phyloP scores from a whole-genome alignment of 2,797 vertebrate genomes.

The Melanotaenia parkinsoni region DNA sequence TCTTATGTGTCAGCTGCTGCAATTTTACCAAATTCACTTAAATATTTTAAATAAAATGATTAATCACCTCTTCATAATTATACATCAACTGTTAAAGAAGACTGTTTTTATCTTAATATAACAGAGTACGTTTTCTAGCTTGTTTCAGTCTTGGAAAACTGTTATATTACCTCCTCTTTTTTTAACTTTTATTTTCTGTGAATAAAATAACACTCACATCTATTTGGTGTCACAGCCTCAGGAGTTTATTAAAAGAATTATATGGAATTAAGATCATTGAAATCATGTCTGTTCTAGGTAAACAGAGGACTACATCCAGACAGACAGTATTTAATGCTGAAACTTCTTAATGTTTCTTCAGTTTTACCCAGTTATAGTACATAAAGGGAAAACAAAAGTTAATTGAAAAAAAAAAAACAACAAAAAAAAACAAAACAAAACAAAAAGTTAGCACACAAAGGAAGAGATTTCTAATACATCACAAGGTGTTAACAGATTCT shows the following conservation, averaged over 20 bases:
- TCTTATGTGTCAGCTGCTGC: constrained; percentile 21
- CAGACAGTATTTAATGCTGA: constrained; percentile 53
- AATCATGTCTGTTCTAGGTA: constrained; percentile 26
- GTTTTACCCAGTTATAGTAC: constrained; percentile 37
- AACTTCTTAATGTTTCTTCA: constrained; percentile 25
- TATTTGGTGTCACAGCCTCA: constrained; percentile 39
- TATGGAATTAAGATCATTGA: constrained; percentile 31
- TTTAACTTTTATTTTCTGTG: neutral
- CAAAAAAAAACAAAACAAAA: constrained; percentile 9
- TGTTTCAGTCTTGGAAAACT: neutral
- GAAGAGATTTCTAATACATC: constrained; percentile 25
- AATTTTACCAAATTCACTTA: neutral
- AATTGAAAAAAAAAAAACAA: constrained; percentile 7
- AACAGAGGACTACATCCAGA: constrained; percentile 24
- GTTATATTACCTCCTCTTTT: neutral
- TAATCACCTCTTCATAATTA: neutral
- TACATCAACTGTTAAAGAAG: neutral
- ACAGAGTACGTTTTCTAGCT: neutral
- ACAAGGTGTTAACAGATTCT: constrained; percentile 12
- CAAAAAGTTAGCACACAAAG: constrained; percentile 27
- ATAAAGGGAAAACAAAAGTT: constrained; percentile 37
- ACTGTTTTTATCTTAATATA: neutral
- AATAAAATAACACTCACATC: constrained; percentile 20
- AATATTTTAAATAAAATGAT: neutral
- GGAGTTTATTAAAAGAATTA: constrained; percentile 70